Conservation (phyloP, 2,888 invertebrate species). For the Escarpia spicata region DNA sequence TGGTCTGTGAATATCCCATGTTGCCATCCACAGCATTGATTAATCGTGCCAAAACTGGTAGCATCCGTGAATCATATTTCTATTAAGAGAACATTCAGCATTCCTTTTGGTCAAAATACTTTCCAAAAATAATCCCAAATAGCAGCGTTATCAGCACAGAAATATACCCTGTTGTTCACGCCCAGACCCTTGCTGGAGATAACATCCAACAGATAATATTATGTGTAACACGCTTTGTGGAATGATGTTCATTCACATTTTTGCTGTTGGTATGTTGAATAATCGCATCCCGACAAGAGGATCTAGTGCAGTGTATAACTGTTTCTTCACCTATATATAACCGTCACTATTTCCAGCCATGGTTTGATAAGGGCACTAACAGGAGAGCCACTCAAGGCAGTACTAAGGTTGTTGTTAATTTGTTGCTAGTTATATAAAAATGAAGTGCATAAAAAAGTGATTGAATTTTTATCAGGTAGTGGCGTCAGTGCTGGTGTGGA, state of each 20-base stretch:
- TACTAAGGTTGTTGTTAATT: not conserved
- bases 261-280: not conserved
- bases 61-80: not conserved
- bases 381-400: not conserved
- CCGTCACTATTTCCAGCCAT: not conserved
- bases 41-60: not conserved
- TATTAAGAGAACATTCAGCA: not conserved
- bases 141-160: not conserved
- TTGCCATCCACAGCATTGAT: not conserved
- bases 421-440: not conserved
- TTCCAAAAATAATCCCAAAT: not conserved
- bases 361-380: not conserved
- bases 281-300: not conserved
- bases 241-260: constrained; percentile 1
- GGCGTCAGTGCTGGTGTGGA: not conserved
- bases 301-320: not conserved
- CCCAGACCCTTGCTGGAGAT: not conserved
- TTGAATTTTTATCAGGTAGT: not conserved
- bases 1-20: not conserved
- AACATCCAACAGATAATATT: not conserved
- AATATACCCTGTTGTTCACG: not conserved
- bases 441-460: not conserved
- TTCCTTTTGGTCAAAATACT: not conserved
- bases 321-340: not conserved
- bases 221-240: not conserved